Percentiles rank a stretch among this genome's conserved stretches.
phyloP scores from a whole-genome alignment of 1,140 invertebrate species.

The Papilio polyxenes region DNA sequence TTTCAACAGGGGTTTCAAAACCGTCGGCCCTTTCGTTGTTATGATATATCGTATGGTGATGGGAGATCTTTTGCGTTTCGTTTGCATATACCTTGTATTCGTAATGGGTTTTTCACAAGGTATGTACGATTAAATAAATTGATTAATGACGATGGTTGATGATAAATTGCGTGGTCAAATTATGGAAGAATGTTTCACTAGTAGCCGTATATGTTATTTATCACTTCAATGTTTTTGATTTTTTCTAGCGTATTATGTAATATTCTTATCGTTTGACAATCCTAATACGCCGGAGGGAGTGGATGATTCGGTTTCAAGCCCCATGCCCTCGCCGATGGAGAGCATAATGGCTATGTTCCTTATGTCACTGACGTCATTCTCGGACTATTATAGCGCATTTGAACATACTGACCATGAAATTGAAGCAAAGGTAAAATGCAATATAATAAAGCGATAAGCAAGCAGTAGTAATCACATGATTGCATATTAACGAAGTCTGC shows the following conservation, averaged over 20 bases:
- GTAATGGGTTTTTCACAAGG: constrained; percentile 99
- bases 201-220: no score
- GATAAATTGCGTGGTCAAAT: background rate
- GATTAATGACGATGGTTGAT: background rate
- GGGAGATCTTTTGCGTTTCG: constrained; percentile 96
- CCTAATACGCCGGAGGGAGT: constrained; percentile 86
- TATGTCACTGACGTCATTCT: constrained; percentile 98
- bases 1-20: constrained; percentile 93
- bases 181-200: no score
- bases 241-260: constrained; percentile 92
- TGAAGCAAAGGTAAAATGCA: constrained; percentile 88
- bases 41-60: constrained; percentile 99
- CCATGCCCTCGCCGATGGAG: constrained; percentile 94
- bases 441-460: background rate
- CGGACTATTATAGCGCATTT: constrained; percentile 95
- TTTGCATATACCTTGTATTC: constrained; percentile 97
- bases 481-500: background rate
- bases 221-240: background rate
- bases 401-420: constrained; percentile 92
- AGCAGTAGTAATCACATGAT: background rate
- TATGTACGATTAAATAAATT: constrained; percentile 60
- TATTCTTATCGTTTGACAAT: constrained; percentile 93
- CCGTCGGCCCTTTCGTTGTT: constrained; percentile 98
- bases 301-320: constrained; percentile 88
- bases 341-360: constrained; percentile 98